Percentiles rank a stretch among this genome's conserved stretches.
These are phyloP conservation scores for Rattus norvegicus DNA, from an alignment of 2,113 vertebrate genomes.

Conservation along the genomic window DNA sequence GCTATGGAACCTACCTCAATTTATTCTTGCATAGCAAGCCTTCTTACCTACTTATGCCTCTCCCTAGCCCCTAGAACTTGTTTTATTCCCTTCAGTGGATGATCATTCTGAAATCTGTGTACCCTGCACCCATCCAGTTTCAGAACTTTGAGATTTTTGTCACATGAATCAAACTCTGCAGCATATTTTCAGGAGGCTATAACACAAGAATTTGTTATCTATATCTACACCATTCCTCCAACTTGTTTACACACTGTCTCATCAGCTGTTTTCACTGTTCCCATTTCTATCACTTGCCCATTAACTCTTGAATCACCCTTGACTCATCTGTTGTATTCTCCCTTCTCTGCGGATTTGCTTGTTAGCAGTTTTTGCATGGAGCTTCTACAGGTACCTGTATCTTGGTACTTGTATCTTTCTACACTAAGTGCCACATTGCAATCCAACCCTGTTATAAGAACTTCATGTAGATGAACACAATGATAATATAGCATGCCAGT, in stretches of 20 bases:
- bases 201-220: not conserved
- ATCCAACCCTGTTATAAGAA: not conserved
- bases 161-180: accelerated
- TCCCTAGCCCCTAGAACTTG: not conserved
- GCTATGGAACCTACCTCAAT: not conserved
- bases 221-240: no score
- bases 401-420: not conserved
- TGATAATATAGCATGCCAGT: not conserved
- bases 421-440: not conserved
- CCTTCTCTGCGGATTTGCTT: not conserved
- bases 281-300: no score
- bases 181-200: not conserved
- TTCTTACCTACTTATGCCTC: not conserved
- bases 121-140: accelerated
- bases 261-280: not conserved
- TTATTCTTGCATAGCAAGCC: no score
- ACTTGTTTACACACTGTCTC: no score
- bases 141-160: not conserved
- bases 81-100: not conserved
- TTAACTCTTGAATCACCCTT: not conserved
- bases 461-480: not conserved
- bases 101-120: not conserved
- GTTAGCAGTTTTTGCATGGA: not conserved
- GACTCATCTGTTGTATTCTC: not conserved
- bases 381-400: not conserved